Conservation (phyloP, 1,140 invertebrate species). For the Parasteatoda tepidariorum region DNA sequence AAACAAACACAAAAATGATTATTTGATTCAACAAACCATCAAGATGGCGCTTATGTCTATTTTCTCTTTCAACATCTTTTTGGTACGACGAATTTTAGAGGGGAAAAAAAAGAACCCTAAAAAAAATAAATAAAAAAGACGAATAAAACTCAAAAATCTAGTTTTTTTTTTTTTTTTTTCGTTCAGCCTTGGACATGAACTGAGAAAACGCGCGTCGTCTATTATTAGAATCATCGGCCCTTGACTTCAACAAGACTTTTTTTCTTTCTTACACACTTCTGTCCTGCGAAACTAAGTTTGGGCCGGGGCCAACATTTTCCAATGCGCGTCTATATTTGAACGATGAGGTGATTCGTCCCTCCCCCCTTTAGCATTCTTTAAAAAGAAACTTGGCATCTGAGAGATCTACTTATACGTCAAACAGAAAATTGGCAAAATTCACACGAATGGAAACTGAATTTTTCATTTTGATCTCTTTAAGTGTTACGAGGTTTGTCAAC, state of each 20-base stretch:
- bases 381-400: neutral
- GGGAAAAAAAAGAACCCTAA: no score
- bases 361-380: neutral
- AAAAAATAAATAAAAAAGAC: no score
- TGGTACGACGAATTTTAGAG: no score
- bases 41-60: no score
- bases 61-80: no score
- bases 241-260: slow-evolving; percentile 15
- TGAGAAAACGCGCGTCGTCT: neutral
- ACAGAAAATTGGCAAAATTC: neutral
- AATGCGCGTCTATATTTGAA: slow-evolving; percentile 54
- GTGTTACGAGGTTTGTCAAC: neutral
- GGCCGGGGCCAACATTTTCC: slow-evolving; percentile 15
- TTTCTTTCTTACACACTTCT: neutral
- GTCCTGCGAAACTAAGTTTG: neutral
- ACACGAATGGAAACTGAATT: neutral
- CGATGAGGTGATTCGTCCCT: slow-evolving; percentile 31
- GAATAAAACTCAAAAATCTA: no score
- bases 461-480: slow-evolving; percentile 4
- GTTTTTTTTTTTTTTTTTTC: neutral
- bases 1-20: no score
- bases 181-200: neutral
- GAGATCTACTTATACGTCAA: neutral
- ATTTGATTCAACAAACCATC: no score
- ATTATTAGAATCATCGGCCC: slow-evolving; percentile 25